A percentile compares a stretch with the other conserved stretches of the same genome.
phyloP scores from a whole-genome alignment of 2,797 vertebrate genomes.

The Pseudochaenichthys georgianus region DNA sequence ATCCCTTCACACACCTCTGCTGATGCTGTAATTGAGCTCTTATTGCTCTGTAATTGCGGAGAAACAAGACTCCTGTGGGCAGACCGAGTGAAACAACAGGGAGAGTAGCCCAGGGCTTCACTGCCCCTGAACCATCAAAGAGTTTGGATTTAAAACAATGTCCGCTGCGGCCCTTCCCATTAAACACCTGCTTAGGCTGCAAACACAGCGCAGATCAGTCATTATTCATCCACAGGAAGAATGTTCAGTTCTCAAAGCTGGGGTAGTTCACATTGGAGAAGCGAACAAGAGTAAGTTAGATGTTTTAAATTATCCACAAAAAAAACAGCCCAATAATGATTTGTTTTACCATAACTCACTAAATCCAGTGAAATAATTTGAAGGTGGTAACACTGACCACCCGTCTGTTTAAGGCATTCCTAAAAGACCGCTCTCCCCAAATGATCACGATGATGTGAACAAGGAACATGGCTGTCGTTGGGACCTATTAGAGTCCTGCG shows the following conservation, averaged over 20 bases:
- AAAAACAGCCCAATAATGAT: too few relatives aligned
- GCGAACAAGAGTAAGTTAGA: too few relatives aligned
- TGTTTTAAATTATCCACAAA: too few relatives aligned
- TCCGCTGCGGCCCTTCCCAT: constrained; percentile 57
- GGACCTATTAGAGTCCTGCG: too few relatives aligned
- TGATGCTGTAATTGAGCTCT: constrained; percentile 76
- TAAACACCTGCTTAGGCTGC: constrained; percentile 65
- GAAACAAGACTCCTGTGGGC: constrained; percentile 65
- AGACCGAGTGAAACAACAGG: constrained; percentile 50
- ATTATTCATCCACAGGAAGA: constrained; percentile 21
- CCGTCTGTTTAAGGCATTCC: too few relatives aligned
- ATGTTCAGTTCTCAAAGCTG: background rate
- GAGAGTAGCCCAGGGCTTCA: constrained; percentile 43
- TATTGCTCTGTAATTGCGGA: constrained; percentile 80
- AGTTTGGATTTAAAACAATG: constrained; percentile 56
- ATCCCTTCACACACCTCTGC: constrained; percentile 76
- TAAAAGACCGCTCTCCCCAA: too few relatives aligned
- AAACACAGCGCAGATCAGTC: constrained; percentile 39
- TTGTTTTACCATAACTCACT: too few relatives aligned
- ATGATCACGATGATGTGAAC: too few relatives aligned
- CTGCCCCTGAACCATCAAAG: constrained; percentile 69
- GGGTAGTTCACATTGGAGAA: too few relatives aligned
- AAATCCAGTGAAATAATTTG: too few relatives aligned
- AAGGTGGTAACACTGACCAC: too few relatives aligned
- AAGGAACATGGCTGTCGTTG: too few relatives aligned